These are phyloP conservation scores for Epicauta chinensis DNA, from an alignment of 1,140 invertebrate genomes.

Conservation along the genomic window DNA sequence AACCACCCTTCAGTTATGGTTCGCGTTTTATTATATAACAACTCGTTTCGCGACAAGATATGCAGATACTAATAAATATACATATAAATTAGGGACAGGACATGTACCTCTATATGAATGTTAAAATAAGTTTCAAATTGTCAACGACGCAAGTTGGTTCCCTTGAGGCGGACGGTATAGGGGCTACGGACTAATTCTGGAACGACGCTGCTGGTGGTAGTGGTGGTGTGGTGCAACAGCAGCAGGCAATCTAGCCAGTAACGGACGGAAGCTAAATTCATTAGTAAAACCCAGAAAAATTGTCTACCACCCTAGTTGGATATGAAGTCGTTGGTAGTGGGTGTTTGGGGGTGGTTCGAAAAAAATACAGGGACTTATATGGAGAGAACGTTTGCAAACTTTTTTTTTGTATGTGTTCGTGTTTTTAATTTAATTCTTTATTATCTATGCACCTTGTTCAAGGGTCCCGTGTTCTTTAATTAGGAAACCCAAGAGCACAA, in stretches of 20 bases:
- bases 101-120: slow-evolving; percentile 42
- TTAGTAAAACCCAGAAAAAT: slow-evolving; percentile 39
- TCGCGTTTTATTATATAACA: slow-evolving; percentile 15
- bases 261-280: slow-evolving; percentile 37
- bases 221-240: slow-evolving; percentile 17
- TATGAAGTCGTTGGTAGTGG: slow-evolving; percentile 23
- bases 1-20: neutral
- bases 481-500: slow-evolving; percentile 16
- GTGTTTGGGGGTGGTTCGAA: too few relatives aligned
- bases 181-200: slow-evolving; percentile 29
- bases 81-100: slow-evolving; percentile 36
- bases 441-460: slow-evolving; percentile 25
- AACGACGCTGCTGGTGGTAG: slow-evolving; percentile 1
- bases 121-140: slow-evolving; percentile 48
- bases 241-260: slow-evolving; percentile 31
- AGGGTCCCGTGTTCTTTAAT: slow-evolving; percentile 14
- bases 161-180: slow-evolving; percentile 17
- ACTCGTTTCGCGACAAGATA: slow-evolving; percentile 24
- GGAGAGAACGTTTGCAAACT: slow-evolving; percentile 21
- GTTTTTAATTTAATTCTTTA: slow-evolving; percentile 32
- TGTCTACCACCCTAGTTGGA: slow-evolving; percentile 26
- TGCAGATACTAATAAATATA: slow-evolving; percentile 38
- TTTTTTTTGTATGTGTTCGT: slow-evolving; percentile 5
- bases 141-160: slow-evolving; percentile 42
- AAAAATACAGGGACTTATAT: slow-evolving; percentile 1